A percentile compares a stretch with the other conserved stretches of the same genome.
Evolutionary conservation across 2,888 invertebrate species (phyloP).

Genomic region (Amiota minor): DNA sequence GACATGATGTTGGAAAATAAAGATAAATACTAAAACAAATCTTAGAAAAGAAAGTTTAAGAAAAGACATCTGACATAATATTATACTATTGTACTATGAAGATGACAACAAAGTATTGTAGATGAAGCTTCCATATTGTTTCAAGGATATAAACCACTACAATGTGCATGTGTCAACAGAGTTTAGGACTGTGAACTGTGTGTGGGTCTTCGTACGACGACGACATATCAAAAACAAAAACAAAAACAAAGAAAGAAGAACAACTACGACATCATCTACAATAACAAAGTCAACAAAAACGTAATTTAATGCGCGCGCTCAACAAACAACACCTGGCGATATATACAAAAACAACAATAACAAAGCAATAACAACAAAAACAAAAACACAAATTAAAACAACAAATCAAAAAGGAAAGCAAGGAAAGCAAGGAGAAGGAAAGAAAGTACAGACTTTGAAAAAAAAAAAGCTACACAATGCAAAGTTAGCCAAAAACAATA

Average conservation of each 20-base stretch:
- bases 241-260: not conserved
- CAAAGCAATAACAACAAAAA: not conserved
- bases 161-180: slow-evolving; percentile 34
- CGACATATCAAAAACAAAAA: not conserved
- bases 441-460: not conserved
- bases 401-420: slow-evolving; percentile 2
- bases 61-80: no score
- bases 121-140: slow-evolving; percentile 41
- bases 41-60: not conserved
- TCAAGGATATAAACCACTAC: slow-evolving; percentile 54
- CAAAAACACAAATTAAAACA: not conserved
- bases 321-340: slow-evolving; percentile 7
- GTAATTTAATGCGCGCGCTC: not conserved
- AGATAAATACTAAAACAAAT: slow-evolving; percentile 1
- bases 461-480: not conserved
- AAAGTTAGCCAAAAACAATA: not conserved
- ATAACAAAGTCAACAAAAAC: not conserved
- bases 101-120: not conserved
- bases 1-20: not conserved
- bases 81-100: not conserved
- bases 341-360: not conserved
- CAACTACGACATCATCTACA: no score
- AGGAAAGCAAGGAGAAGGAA: slow-evolving; percentile 9
- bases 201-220: not conserved
- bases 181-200: not conserved